A percentile compares a stretch with the other conserved stretches of the same genome.
These are phyloP conservation scores for Drosophila pseudoananassae DNA, from an alignment of 1,140 invertebrate genomes.

Conservation along the genomic window DNA sequence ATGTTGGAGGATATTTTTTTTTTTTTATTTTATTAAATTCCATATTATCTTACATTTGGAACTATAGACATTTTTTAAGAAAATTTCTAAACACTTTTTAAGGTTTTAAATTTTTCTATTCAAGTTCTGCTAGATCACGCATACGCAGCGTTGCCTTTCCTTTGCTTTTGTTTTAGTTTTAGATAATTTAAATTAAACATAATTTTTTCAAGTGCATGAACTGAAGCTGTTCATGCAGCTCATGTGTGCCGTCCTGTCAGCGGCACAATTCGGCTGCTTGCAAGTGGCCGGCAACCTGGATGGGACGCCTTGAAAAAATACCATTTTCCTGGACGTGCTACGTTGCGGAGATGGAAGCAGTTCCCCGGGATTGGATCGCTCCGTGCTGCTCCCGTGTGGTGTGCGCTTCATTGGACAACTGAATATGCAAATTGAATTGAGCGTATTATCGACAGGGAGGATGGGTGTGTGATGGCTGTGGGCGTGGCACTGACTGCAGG, in stretches of 20 bases:
- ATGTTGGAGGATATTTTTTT: too few species aligned
- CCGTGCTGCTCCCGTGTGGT: slow-evolving; percentile 40
- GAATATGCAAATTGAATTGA: slow-evolving; percentile 83
- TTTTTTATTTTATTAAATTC: not conserved
- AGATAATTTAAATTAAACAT: too few species aligned
- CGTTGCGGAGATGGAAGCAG: not conserved
- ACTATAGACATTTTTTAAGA: too few species aligned
- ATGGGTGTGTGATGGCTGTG: slow-evolving; percentile 4
- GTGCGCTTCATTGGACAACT: slow-evolving; percentile 80
- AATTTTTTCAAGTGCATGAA: not conserved
- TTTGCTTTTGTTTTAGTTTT: too few species aligned
- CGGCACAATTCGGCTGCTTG: slow-evolving; percentile 64
- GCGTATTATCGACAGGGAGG: slow-evolving; percentile 73
- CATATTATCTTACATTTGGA: too few species aligned
- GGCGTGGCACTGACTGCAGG: slow-evolving; percentile 37
- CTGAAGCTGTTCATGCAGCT: slow-evolving; percentile 41
- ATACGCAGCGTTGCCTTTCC: not conserved
- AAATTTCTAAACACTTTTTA: not conserved
- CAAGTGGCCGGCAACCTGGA: slow-evolving; percentile 69
- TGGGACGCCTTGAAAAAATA: slow-evolving; percentile 34
- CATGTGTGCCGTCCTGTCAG: slow-evolving; percentile 67
- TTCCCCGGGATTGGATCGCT: slow-evolving; percentile 15
- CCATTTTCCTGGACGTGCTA: slow-evolving; percentile 53
- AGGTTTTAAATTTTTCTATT: too few species aligned
- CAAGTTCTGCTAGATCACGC: not conserved